These are phyloP conservation scores for Oedothorax gibbosus DNA, from an alignment of 1,140 invertebrate species.

Conservation along the genomic window DNA sequence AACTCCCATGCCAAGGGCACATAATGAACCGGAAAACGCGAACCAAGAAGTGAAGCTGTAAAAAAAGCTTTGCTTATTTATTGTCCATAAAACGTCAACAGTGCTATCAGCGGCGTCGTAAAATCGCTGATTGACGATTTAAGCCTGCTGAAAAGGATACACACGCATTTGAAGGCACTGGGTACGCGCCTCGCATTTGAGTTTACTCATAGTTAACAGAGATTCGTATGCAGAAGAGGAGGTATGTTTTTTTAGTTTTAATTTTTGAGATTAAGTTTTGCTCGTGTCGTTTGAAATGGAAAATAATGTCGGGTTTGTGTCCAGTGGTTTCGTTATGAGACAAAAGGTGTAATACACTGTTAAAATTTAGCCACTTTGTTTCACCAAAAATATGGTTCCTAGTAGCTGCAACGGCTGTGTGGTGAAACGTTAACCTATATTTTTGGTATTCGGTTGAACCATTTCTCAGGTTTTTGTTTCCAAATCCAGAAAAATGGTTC, in stretches of 20 bases:
- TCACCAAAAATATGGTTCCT: too few relatives aligned
- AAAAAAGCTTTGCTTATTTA: slow-evolving; percentile 45
- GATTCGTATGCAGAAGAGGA: slow-evolving; percentile 54
- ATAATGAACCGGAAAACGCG: slow-evolving; percentile 37
- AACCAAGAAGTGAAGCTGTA: not conserved
- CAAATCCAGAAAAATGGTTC: too few relatives aligned
- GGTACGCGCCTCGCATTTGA: not conserved
- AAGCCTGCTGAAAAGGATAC: not conserved
- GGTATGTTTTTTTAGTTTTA: slow-evolving; percentile 26
- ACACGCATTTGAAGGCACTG: slow-evolving; percentile 27
- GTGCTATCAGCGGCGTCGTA: slow-evolving; percentile 43
- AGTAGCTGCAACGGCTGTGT: too few relatives aligned
- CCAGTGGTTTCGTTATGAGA: not conserved
- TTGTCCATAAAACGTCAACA: slow-evolving; percentile 51
- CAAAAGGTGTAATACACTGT: not conserved
- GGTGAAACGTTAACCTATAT: too few relatives aligned
- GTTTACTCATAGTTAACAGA: not conserved
- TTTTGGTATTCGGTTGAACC: too few relatives aligned
- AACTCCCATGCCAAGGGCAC: not conserved
- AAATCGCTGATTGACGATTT: slow-evolving; percentile 47
- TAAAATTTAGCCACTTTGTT: too few relatives aligned
- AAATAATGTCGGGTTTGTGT: not conserved
- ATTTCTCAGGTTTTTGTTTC: too few relatives aligned
- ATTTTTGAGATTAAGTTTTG: slow-evolving; percentile 22
- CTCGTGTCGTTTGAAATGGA: slow-evolving; percentile 26